Evolutionary conservation across 2,888 invertebrate genomes (phyloP), one percentile per base, ranked within the genome.

Genomic region (Nymphalis polychloros): DNA sequence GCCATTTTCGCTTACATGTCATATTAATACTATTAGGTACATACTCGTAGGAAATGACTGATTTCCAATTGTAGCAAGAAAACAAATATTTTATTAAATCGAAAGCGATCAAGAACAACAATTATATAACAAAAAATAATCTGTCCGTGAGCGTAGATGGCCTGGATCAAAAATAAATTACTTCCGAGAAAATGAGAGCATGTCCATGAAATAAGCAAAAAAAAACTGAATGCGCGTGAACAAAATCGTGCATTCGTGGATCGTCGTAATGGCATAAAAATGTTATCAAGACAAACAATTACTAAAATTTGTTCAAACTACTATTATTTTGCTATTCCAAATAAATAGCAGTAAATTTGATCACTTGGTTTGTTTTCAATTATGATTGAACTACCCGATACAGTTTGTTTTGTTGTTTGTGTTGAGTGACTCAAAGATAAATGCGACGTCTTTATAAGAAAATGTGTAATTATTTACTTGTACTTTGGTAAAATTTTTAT

Each of bases 361-460:
- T 55, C 53, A 27, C 53, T 55, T 55, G n/a, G 53, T 55, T 55
- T 55, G 53, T 55, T 55, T 55, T 55, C 53, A 55, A 55, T 55
- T 55, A 53, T 27, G 53, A 27, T 27, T 31, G 53, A 55, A 31
- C 27, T 55, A 31, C 53, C n/a, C 17, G 27, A 31, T 17, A 31
- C 53, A 55, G 7, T 55, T n/a, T 27, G 27, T 55, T n/a, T 7
- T 17, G 27, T 2, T 55, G 17, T 27, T 55, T 55, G 27, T 55
- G 27, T 55, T 55, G 27, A 27, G 53, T 55, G 27, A 55, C 17
- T 31, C 8, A 27, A 55, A 17, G 8, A 17, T 31, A 55, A 53
- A 55, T 23, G 47, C 8, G 35, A 35, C 10, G 16, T 49, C 16
- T 31, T 62, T 20, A 17, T 62, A 48, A 7, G 27, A 17, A 31